phyloP scores from a whole-genome alignment of 1,140 invertebrate species.

The Bombus sylvicola region DNA sequence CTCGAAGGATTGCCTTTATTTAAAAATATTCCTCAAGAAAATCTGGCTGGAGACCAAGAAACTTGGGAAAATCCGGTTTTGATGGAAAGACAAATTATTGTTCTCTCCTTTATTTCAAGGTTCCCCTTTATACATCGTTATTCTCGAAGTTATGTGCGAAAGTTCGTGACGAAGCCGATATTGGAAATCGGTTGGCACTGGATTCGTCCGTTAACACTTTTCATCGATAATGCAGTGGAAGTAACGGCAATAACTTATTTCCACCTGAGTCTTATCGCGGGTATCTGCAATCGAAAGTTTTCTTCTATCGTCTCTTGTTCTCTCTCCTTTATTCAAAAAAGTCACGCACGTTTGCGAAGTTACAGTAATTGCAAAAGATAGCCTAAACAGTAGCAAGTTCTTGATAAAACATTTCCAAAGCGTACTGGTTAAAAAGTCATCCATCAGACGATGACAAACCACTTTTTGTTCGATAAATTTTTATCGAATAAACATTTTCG shows the following conservation, averaged over 20 bases:
- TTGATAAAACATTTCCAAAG: no score
- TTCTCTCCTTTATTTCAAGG: neutral
- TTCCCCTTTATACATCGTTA: neutral
- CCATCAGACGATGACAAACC: no score
- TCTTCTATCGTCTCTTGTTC: no score
- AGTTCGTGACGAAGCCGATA: conserved; percentile 29
- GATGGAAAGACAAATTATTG: neutral
- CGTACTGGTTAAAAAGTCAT: no score
- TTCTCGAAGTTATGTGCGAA: conserved; percentile 2
- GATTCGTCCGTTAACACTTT: conserved; percentile 3
- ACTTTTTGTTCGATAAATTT: neutral
- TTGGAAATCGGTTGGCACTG: neutral
- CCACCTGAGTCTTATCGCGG: neutral
- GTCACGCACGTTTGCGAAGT: no score
- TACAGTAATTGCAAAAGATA: no score
- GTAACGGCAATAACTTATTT: conserved; percentile 32
- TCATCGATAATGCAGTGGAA: conserved; percentile 30
- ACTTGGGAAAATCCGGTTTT: neutral
- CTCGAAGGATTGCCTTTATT: neutral
- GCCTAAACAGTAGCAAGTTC: no score
- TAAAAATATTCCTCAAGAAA: neutral
- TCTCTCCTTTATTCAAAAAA: neutral
- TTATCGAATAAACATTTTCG: neutral
- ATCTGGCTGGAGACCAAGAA: neutral
- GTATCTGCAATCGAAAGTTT: neutral